A percentile compares a stretch with the other conserved stretches of the same genome.
Evolutionary conservation across 2,888 invertebrate species (phyloP).

Genomic region (Caenorhabditis doughertyi): DNA sequence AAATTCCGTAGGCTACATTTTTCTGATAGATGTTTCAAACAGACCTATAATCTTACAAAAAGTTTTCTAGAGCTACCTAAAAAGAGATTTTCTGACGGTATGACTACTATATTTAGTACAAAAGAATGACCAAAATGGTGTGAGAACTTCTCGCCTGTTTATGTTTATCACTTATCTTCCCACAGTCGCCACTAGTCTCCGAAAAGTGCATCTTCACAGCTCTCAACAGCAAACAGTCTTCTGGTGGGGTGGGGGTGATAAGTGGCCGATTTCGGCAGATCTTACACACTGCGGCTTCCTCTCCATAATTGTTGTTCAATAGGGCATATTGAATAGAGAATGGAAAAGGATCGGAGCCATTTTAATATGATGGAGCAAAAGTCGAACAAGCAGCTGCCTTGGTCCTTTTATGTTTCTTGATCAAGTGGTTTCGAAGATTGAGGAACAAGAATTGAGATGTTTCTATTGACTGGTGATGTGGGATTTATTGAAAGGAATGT

Average conservation of each 20-base stretch:
- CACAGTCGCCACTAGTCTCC: background rate
- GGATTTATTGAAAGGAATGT: constrained; percentile 13
- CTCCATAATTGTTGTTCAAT: constrained; percentile 58
- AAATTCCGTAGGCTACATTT: no score
- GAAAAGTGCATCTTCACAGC: constrained; percentile 44
- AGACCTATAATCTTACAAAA: no score
- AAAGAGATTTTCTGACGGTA: no score
- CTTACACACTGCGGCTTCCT: constrained; percentile 18
- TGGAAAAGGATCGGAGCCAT: constrained; percentile 20
- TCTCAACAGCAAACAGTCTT: constrained; percentile 24
- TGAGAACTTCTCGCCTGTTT: constrained; percentile 50
- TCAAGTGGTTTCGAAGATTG: constrained; percentile 40
- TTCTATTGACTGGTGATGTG: constrained; percentile 21
- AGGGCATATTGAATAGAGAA: constrained; percentile 32
- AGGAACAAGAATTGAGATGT: constrained; percentile 24
- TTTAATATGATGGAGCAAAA: constrained; percentile 52
- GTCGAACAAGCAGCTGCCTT: constrained; percentile 56
- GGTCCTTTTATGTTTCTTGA: constrained; percentile 55
- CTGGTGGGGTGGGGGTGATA: no score
- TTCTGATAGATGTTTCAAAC: no score
- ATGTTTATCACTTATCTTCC: constrained; percentile 41
- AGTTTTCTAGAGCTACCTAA: no score
- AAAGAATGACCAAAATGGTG: constrained; percentile 24
- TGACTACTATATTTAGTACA: constrained; percentile 6
- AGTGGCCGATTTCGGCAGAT: constrained; percentile 47